phyloP scores from a whole-genome alignment of 2,797 vertebrate genomes.

The Echeneis naucrates region DNA sequence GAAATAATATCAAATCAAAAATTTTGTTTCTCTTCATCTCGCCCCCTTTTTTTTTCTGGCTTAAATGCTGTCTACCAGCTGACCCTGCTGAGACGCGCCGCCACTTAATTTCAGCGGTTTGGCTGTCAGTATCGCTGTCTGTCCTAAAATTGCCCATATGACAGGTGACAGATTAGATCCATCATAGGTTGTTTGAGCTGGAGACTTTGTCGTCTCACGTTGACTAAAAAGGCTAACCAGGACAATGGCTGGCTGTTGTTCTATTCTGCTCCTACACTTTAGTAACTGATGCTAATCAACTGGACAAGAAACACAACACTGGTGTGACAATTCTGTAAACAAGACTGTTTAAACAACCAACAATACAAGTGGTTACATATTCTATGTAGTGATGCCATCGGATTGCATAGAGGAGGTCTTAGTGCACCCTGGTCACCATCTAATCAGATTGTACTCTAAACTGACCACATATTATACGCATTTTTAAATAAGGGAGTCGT shows the following conservation, averaged over 20 bases:
- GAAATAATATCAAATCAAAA: not conserved
- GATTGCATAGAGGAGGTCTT: constrained; percentile 26
- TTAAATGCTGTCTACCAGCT: constrained; percentile 11
- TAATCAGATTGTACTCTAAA: constrained; percentile 7
- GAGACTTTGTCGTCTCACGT: constrained; percentile 64
- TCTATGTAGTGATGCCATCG: constrained; percentile 24
- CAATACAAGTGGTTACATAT: constrained; percentile 15
- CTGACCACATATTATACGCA: constrained; percentile 6
- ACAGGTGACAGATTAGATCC: constrained; percentile 79
- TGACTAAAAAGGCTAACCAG: constrained; percentile 48
- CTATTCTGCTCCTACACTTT: not conserved
- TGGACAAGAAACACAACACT: constrained; percentile 25
- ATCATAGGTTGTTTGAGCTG: constrained; percentile 62
- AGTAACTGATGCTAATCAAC: not conserved
- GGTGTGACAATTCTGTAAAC: constrained; percentile 13
- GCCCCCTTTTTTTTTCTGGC: too few relatives aligned
- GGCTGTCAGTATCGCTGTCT: constrained; percentile 65
- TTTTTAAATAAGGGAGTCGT: constrained; percentile 27
- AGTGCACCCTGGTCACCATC: constrained; percentile 15
- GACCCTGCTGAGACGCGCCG: constrained; percentile 23
- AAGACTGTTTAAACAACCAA: constrained; percentile 21
- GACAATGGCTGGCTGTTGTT: constrained; percentile 29
- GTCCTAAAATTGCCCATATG: constrained; percentile 68
- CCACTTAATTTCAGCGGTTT: constrained; percentile 60
- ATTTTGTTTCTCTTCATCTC: constrained; percentile 12